A percentile compares a stretch with the other conserved stretches of the same genome.
Evolutionary conservation across 2,797 vertebrate genomes (phyloP).

Genomic region (Squalus acanthias): DNA sequence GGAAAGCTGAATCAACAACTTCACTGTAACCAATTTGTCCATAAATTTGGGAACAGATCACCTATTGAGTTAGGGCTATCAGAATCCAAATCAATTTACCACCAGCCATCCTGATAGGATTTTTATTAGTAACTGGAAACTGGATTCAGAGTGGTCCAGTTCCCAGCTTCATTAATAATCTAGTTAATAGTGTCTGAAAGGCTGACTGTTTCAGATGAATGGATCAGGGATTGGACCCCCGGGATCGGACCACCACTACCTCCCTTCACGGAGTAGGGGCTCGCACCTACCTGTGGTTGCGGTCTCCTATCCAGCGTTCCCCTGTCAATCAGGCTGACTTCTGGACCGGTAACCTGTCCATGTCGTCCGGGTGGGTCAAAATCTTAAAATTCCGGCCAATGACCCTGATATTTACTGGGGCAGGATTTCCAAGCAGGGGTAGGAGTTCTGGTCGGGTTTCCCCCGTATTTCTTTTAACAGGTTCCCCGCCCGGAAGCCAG

Average conservation of each 20-base stretch:
- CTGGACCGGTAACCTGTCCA: too few species aligned
- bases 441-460: neutral
- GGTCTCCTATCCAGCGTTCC: too few species aligned
- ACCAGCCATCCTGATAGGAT: neutral
- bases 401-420: neutral
- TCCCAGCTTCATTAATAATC: neutral
- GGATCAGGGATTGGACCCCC: neutral
- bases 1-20: neutral
- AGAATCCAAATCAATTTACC: neutral
- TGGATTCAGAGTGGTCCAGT: neutral
- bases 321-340: too few species aligned
- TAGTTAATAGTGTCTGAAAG: neutral
- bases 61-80: neutral
- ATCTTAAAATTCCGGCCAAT: neutral
- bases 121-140: neutral
- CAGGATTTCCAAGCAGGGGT: neutral
- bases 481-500: neutral
- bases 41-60: neutral
- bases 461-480: neutral
- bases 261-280: too few species aligned
- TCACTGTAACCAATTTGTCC: neutral
- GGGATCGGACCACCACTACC: too few species aligned
- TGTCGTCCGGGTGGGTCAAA: too few species aligned
- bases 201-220: neutral
- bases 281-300: too few species aligned